phyloP scores from a whole-genome alignment of 2,797 vertebrate species.

The Sardinella longiceps region DNA sequence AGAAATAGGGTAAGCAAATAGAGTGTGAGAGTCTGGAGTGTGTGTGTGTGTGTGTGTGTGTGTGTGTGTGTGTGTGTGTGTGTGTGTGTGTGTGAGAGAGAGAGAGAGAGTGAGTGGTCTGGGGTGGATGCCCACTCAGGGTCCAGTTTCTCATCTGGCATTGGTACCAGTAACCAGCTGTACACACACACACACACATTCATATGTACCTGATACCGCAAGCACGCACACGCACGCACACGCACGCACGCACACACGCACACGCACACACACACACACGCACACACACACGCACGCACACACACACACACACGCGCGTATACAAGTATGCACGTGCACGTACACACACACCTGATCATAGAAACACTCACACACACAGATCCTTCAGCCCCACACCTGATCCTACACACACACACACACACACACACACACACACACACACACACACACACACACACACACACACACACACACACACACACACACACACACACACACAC shows the following conservation, averaged over 20 bases:
- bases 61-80: no score
- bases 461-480: conserved; percentile 9
- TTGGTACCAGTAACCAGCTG: conserved; percentile 1
- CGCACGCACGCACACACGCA: no score
- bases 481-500: background rate
- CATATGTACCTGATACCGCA: no score
- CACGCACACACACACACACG: conserved; percentile 1
- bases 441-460: background rate
- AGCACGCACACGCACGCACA: no score
- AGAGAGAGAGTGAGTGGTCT: background rate
- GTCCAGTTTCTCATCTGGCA: background rate
- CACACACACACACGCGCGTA: no score
- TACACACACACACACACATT: background rate
- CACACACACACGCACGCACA: background rate
- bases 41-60: no score
- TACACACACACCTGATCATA: background rate
- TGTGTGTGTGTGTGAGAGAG: background rate
- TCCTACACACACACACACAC: background rate
- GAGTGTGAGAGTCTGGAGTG: no score
- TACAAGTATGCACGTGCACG: no score
- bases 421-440: conserved; percentile 8
- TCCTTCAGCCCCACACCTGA: background rate
- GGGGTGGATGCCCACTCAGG: background rate
- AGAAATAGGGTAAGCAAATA: no score
- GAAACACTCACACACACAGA: conserved; percentile 10